A percentile compares a stretch with the other conserved stretches of the same genome.
Evolutionary conservation across 1,140 invertebrate genomes (phyloP).

Genomic region (Bombus sylvicola): DNA sequence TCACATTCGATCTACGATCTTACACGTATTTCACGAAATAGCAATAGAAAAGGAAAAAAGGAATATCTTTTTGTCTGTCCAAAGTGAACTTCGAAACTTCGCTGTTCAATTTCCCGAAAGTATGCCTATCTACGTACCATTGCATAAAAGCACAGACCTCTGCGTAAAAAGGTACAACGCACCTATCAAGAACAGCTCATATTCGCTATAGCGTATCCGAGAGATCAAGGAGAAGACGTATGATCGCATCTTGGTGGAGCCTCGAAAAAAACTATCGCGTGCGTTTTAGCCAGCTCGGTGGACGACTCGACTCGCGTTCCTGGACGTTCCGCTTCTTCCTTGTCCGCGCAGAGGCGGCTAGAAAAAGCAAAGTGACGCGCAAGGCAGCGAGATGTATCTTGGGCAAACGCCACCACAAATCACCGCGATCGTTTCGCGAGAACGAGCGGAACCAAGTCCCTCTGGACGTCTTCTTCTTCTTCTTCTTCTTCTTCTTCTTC

Average conservation of each 20-base stretch:
- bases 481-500: neutral
- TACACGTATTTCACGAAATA: no score
- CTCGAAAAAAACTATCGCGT: neutral
- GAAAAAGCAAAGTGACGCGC: constrained; percentile 11
- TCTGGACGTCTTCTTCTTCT: neutral
- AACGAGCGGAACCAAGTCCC: neutral
- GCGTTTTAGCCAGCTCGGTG: neutral
- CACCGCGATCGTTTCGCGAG: neutral
- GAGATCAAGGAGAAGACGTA: neutral
- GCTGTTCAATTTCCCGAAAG: no score
- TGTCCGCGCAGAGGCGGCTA: neutral
- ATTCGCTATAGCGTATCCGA: neutral
- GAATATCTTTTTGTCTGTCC: no score
- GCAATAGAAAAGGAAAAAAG: no score
- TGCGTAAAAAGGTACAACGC: no score
- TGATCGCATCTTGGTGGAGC: neutral
- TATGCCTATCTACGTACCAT: no score
- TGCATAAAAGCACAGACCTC: no score
- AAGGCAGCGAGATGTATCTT: neutral
- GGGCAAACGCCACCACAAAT: neutral
- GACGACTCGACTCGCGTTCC: neutral
- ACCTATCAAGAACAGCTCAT: neutral
- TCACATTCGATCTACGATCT: no score
- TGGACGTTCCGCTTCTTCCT: neutral
- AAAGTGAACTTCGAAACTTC: no score